Conservation (phyloP, 2,888 invertebrate species). For the Merodon equestris region DNA sequence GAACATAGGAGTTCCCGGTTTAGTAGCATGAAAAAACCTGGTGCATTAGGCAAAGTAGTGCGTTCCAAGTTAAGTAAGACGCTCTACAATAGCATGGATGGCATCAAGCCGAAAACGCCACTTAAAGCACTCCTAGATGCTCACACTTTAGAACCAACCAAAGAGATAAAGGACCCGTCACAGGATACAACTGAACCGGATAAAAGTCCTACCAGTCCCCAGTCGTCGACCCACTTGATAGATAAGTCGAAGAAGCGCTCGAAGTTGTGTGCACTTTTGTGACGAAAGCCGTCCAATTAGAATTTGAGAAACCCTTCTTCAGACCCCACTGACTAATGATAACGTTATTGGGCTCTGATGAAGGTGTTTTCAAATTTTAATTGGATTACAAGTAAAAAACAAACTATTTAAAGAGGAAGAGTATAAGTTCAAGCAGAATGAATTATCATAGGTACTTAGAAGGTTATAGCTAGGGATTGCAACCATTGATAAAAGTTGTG, state of each 20-base stretch:
- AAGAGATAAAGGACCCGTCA: constrained; percentile 41
- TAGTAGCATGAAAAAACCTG: constrained; percentile 80
- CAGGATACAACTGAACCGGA: constrained; percentile 72
- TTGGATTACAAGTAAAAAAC: constrained; percentile 70
- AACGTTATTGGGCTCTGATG: constrained; percentile 70
- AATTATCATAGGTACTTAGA: constrained; percentile 25
- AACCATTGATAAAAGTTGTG: constrained; percentile 24
- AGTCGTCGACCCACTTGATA: constrained; percentile 71
- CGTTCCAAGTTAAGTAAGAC: constrained; percentile 81
- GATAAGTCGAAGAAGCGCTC: constrained; percentile 78
- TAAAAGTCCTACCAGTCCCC: constrained; percentile 77
- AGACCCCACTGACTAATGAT: constrained; percentile 35
- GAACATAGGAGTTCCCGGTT: constrained; percentile 78
- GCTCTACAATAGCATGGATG: constrained; percentile 79
- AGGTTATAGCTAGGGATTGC: constrained; percentile 7
- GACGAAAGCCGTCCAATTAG: constrained; percentile 79
- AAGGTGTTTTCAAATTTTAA: constrained; percentile 74
- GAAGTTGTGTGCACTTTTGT: constrained; percentile 79
- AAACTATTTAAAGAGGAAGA: neutral
- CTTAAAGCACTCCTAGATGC: constrained; percentile 75
- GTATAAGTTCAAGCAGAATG: neutral
- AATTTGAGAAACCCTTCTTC: constrained; percentile 74
- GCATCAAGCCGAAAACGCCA: constrained; percentile 76
- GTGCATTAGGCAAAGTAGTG: constrained; percentile 80
- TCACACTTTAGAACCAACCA: constrained; percentile 72